phyloP scores from a whole-genome alignment of 2,113 vertebrate genomes.

The Brachionichthys hirsutus region DNA sequence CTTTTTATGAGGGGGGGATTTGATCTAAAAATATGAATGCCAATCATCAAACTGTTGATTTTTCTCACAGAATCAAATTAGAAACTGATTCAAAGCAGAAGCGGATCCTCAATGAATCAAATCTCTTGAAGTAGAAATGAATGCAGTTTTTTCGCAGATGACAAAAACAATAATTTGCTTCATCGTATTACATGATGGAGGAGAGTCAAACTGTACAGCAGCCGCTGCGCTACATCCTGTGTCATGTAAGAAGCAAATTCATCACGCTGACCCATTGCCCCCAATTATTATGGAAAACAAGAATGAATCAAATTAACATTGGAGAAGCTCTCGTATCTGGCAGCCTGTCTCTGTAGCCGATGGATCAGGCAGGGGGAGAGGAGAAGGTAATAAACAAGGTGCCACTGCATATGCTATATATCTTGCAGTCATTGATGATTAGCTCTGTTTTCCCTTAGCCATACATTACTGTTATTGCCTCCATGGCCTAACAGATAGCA shows the following conservation, averaged over 20 bases:
- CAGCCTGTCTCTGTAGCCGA: constrained; percentile 53
- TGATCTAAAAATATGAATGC: constrained; percentile 59
- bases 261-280: constrained; percentile 72
- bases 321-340: constrained; percentile 64
- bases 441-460: constrained; percentile 78
- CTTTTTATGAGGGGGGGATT: constrained; percentile 32
- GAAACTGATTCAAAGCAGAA: constrained; percentile 15
- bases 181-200: constrained; percentile 29
- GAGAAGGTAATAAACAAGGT: constrained; percentile 76
- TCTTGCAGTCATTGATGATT: constrained; percentile 82
- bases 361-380: constrained; percentile 52
- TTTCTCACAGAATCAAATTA: constrained; percentile 33
- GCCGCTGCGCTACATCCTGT: constrained; percentile 52
- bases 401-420: constrained; percentile 76
- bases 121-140: constrained; percentile 34
- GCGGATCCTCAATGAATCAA: constrained; percentile 9
- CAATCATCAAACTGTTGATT: constrained; percentile 35
- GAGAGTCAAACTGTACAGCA: constrained; percentile 38
- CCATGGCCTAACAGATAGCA: constrained; percentile 72
- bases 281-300: constrained; percentile 80
- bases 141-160: constrained; percentile 9
- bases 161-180: constrained; percentile 31
- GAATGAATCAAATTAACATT: constrained; percentile 77
- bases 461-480: constrained; percentile 82
- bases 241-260: constrained; percentile 73